phyloP scores from a whole-genome alignment of 1,140 invertebrate genomes.

The Scaptomyza hsui region DNA sequence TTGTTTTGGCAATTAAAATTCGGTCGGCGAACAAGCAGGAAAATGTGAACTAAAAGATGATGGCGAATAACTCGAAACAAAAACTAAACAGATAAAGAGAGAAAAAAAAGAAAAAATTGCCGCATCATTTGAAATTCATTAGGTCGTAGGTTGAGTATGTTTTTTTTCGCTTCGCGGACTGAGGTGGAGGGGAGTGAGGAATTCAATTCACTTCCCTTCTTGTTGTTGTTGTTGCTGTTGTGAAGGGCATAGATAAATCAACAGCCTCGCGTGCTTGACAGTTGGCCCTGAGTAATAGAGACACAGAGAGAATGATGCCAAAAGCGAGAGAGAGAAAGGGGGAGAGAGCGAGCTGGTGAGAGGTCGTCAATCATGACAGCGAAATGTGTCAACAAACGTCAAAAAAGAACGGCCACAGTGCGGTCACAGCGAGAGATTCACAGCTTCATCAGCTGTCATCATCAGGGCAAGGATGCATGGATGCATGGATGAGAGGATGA shows the following conservation, averaged over 20 bases:
- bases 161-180: conserved; percentile 4
- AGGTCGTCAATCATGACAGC: conserved; percentile 78
- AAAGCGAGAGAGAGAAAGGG: conserved; percentile 3
- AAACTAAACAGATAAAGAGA: conserved; percentile 3
- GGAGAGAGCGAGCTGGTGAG: conserved; percentile 21
- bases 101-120: conserved; percentile 57
- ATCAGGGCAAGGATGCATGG: conserved; percentile 19
- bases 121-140: conserved; percentile 80
- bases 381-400: conserved; percentile 78
- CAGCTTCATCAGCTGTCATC: conserved; percentile 70
- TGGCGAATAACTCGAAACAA: conserved; percentile 46
- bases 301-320: conserved; percentile 11
- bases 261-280: conserved; percentile 71
- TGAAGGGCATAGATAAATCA: conserved; percentile 74
- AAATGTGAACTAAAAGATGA: conserved; percentile 57
- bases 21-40: conserved; percentile 51
- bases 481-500: not conserved
- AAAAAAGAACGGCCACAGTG: conserved; percentile 56
- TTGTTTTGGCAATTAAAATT: conserved; percentile 76
- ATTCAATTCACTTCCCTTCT: conserved; percentile 64
- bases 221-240: conserved; percentile 1
- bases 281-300: conserved; percentile 53
- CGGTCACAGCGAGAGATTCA: conserved; percentile 29
- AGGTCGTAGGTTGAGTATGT: conserved; percentile 27
- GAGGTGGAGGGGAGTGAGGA: conserved; percentile 18